These are phyloP conservation scores for Scaptomyza polygonia DNA, from an alignment of 2,888 invertebrate genomes.

Conservation along the genomic window DNA sequence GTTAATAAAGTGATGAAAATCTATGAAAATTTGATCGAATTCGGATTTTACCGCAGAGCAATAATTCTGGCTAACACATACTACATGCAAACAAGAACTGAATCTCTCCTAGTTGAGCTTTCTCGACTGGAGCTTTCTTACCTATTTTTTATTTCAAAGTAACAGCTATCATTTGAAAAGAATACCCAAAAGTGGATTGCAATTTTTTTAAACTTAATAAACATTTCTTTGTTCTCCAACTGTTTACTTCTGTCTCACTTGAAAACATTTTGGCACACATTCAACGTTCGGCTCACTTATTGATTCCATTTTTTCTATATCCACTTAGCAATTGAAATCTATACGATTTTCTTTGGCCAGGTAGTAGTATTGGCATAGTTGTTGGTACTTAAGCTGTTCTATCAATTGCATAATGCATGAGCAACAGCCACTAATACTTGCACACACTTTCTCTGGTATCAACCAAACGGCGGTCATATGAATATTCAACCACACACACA, in stretches of 20 bases:
- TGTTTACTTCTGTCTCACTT: not conserved
- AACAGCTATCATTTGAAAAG: not conserved
- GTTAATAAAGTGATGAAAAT: no score
- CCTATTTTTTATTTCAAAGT: no score
- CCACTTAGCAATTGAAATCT: constrained; percentile 17
- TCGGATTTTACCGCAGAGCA: no score
- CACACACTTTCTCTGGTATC: constrained; percentile 16
- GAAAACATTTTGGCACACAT: not conserved
- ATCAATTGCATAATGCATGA: constrained; percentile 72
- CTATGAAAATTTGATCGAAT: no score
- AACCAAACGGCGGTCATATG: constrained; percentile 32
- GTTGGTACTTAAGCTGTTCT: constrained; percentile 28
- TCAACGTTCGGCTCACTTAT: constrained; percentile 5
- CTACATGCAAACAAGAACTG: no score
- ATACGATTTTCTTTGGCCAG: constrained; percentile 8
- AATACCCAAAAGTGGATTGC: not conserved
- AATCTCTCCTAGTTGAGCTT: no score
- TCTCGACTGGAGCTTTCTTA: not conserved
- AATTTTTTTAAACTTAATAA: not conserved
- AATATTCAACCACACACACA: constrained; percentile 55
- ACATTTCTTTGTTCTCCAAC: not conserved
- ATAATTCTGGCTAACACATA: no score
- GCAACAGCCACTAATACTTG: constrained; percentile 43
- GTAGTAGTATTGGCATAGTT: constrained; percentile 14
- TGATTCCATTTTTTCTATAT: no score